These are phyloP conservation scores for Anhinga rufa DNA, from an alignment of 2,113 vertebrate species.

Conservation along the genomic window DNA sequence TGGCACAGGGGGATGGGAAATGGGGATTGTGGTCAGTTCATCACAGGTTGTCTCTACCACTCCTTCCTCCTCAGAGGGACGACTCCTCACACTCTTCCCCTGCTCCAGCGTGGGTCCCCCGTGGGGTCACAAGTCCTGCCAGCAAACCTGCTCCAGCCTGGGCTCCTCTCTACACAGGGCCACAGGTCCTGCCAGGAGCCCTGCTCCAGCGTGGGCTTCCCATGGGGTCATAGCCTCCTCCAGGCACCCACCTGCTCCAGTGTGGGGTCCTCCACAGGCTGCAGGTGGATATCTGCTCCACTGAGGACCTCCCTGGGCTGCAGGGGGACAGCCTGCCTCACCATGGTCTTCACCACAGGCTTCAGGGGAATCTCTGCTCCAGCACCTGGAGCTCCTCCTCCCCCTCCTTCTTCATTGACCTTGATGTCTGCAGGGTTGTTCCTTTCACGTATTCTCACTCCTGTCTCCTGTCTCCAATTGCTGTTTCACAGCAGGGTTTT, in stretches of 20 bases:
- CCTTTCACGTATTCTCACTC: not conserved
- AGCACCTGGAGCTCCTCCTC: not conserved
- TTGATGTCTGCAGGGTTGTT: not conserved
- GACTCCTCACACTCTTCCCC: not conserved
- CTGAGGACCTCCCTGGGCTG: not conserved
- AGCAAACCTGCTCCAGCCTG: not conserved
- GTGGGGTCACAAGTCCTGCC: not conserved
- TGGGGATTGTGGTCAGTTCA: not conserved
- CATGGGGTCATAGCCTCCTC: not conserved
- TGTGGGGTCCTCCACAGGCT: not conserved
- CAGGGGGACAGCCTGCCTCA: not conserved
- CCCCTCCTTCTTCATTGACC: not conserved
- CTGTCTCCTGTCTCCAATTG: not conserved
- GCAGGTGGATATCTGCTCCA: not conserved
- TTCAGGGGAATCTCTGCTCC: not conserved
- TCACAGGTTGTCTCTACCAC: not conserved
- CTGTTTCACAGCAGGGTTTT: not conserved
- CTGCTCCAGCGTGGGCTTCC: not conserved
- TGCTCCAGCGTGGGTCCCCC: not conserved
- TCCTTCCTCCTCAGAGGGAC: not conserved
- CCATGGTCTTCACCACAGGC: not conserved
- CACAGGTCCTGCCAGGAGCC: not conserved
- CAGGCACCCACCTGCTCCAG: not conserved
- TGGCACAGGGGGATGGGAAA: not conserved
- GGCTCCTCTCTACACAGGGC: no score